Base-by-base conservation (phyloP, 2,797 vertebrate species). In the Liparis tanakae region DNA sequence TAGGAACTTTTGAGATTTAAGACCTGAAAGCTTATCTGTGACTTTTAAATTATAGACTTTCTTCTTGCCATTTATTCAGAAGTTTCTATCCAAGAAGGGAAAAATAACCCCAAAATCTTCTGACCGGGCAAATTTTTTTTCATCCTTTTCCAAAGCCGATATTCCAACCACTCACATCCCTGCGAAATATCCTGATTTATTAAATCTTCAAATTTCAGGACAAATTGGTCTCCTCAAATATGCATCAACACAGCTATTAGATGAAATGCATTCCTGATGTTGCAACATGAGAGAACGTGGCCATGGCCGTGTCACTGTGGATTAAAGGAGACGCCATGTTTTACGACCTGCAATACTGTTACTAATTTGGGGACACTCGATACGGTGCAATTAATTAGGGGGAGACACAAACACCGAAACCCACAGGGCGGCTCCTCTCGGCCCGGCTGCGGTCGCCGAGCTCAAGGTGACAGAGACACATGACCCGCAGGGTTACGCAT, bases 141-240 rank as follows among this genome's bases (percentile, higher is more conserved):
- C 53, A 83, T 88, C 65, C 68, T 77, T 83, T 81, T 85, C 89
- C 88, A 88, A 90, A 89, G 74, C 79, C 87, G 80, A 85, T 76
- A 77, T 83, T 88, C 86, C 72, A 86, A 83, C 82, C 77, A 36
- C 79, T 85, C 84, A 81, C 80, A 85, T 82, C 73, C 78, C 77
- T 62, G 62, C 81, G 79, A 88, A 88, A 87, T 64, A 82, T 87
- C 82, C 81, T 90, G 90, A 92, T 93, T 92, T 91, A 92, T 91
- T 88, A 83, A 84, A 81, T 90, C 83, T 91, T 91, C 78, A 74
- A 88, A 82, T 93, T 93, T 93, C 91, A 91, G 82, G 88, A 94
- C 89, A 92, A 91, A 93, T 93, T 91, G 88, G 80, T 88, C 74
- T 51, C 81, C 84, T 88, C 86, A 89, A 90, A 90, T 91, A 91